Evolutionary conservation across 2,113 vertebrate genomes (phyloP).

Genomic region (Willisornis vidua): DNA sequence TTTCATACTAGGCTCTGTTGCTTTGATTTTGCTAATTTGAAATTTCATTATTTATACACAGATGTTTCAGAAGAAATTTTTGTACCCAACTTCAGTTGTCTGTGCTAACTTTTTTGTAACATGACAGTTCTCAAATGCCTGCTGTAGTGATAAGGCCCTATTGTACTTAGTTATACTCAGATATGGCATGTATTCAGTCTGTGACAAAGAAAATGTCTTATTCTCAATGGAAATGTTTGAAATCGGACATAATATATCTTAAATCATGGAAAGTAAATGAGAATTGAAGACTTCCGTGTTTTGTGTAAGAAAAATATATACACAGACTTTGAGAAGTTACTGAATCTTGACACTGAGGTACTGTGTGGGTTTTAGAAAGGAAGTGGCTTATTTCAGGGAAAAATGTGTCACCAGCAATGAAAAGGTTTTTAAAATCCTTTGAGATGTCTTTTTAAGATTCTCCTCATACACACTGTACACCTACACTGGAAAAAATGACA

Average conservation of each 20-base stretch:
- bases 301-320: slow-evolving; percentile 52
- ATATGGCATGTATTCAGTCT: background rate
- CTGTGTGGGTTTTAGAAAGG: slow-evolving; percentile 84
- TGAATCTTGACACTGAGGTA: slow-evolving; percentile 66
- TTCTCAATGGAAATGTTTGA: slow-evolving; percentile 42
- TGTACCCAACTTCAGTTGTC: background rate
- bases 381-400: slow-evolving; percentile 84
- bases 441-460: slow-evolving; percentile 73
- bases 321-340: slow-evolving; percentile 37
- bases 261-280: slow-evolving; percentile 47
- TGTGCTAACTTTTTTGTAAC: background rate
- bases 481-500: slow-evolving; percentile 95
- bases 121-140: background rate
- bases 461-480: slow-evolving; percentile 76
- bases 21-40: background rate
- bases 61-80: background rate
- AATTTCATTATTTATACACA: background rate
- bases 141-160: background rate
- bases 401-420: slow-evolving; percentile 78
- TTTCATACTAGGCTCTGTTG: background rate
- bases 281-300: slow-evolving; percentile 38
- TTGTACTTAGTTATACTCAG: background rate
- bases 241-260: slow-evolving; percentile 23
- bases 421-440: slow-evolving; percentile 66
- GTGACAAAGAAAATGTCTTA: background rate